Evolutionary conservation across 2,113 vertebrate species (phyloP).

Genomic region (Scophthalmus maximus): DNA sequence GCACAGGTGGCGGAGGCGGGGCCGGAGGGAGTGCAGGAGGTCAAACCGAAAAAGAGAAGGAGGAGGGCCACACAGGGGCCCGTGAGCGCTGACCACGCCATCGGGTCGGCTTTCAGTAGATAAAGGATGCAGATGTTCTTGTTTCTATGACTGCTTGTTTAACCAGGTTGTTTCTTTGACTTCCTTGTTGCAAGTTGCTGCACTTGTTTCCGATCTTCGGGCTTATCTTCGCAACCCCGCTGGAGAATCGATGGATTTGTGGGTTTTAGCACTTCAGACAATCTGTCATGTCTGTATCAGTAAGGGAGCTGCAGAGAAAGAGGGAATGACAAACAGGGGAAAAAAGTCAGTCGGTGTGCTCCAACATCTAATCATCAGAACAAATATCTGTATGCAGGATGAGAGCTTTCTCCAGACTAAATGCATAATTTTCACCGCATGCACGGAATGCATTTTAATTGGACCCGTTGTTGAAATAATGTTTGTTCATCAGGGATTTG

Average conservation of each 20-base stretch:
- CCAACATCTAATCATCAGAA: slow-evolving; percentile 26
- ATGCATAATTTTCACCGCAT: slow-evolving; percentile 17
- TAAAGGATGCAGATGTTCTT: slow-evolving; percentile 23
- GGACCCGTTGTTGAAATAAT: slow-evolving; percentile 37
- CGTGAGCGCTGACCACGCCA: slow-evolving; percentile 72
- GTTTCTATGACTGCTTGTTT: slow-evolving; percentile 31
- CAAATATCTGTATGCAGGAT: slow-evolving; percentile 20
- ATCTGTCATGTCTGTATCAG: slow-evolving; percentile 54
- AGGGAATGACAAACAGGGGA: not conserved
- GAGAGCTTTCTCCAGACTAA: slow-evolving; percentile 13
- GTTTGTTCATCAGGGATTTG: slow-evolving; percentile 46
- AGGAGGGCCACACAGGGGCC: slow-evolving; percentile 73
- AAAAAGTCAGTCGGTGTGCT: slow-evolving; percentile 34
- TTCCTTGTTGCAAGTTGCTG: slow-evolving; percentile 69
- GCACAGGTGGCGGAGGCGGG: slow-evolving; percentile 89
- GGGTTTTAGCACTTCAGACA: slow-evolving; percentile 62
- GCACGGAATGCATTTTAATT: slow-evolving; percentile 59
- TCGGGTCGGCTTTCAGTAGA: slow-evolving; percentile 66
- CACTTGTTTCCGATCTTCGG: slow-evolving; percentile 59
- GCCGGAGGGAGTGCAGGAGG: slow-evolving; percentile 79
- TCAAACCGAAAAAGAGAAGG: slow-evolving; percentile 70
- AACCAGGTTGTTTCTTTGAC: slow-evolving; percentile 37
- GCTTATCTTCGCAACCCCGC: slow-evolving; percentile 54
- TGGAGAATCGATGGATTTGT: slow-evolving; percentile 42
- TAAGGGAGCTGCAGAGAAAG: slow-evolving; percentile 55